phyloP scores from a whole-genome alignment of 2,888 invertebrate genomes.

The Amphipyra tragopoginis region DNA sequence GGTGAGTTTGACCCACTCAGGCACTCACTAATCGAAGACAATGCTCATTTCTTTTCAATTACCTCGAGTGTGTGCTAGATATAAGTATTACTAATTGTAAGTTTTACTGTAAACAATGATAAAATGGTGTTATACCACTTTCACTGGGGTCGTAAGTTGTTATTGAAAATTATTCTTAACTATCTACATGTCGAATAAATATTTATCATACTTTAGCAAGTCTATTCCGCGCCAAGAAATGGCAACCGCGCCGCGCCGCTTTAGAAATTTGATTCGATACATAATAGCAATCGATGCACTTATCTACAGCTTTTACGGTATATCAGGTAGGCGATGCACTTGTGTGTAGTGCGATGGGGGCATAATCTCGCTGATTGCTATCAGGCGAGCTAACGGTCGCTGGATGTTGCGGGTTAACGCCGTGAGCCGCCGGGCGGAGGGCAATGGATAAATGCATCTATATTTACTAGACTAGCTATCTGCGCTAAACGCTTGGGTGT shows the following conservation, averaged over 20 bases:
- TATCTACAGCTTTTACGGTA: conserved; percentile 53
- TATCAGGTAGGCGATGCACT: conserved; percentile 51
- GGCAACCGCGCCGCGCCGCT: conserved; percentile 18
- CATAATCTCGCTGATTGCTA: conserved; percentile 76
- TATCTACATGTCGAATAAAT: conserved; percentile 10
- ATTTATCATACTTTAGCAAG: conserved; percentile 11
- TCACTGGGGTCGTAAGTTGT: conserved; percentile 28
- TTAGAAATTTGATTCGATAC: conserved; percentile 50
- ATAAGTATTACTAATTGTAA: conserved; percentile 19
- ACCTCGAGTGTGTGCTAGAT: conserved; percentile 36
- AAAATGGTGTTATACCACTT: conserved; percentile 39
- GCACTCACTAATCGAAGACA: conserved; percentile 36
- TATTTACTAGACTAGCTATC: conserved; percentile 47
- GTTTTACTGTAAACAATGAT: conserved; percentile 30
- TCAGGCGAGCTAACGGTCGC: conserved; percentile 66
- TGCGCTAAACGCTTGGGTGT: conserved; percentile 36
- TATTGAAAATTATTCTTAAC: conserved; percentile 29
- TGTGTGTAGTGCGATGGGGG: conserved; percentile 60
- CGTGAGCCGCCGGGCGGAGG: conserved; percentile 53
- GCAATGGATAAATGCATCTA: conserved; percentile 58
- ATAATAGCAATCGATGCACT: conserved; percentile 44
- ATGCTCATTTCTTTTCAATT: conserved; percentile 48
- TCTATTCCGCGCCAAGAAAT: conserved; percentile 30
- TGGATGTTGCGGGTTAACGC: conserved; percentile 65
- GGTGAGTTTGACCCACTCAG: conserved; percentile 52